phyloP scores from a whole-genome alignment of 1,140 invertebrate species.

The Drosophila chauvacae region DNA sequence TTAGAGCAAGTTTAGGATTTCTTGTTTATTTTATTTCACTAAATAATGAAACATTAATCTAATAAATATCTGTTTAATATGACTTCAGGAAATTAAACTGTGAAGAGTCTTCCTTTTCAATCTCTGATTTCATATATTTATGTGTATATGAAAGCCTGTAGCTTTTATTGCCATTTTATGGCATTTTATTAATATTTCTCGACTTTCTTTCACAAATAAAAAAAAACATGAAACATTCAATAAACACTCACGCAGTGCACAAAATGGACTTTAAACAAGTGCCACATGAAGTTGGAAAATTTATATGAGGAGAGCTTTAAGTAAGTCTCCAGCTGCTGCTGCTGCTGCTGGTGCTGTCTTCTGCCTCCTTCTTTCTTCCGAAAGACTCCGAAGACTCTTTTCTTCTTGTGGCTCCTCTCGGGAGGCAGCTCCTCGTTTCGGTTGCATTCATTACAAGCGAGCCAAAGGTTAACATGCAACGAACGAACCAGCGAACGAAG shows the following conservation, averaged over 20 bases:
- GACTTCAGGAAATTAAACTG: neutral
- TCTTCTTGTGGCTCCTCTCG: conserved; percentile 29
- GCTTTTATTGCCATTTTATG: conserved; percentile 75
- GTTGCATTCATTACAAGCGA: conserved; percentile 82
- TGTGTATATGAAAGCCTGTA: conserved; percentile 35
- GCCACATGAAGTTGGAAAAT: conserved; percentile 75
- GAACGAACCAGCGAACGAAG: conserved; percentile 56
- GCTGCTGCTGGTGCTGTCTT: conserved; percentile 16
- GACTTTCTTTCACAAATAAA: conserved; percentile 25
- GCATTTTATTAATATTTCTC: conserved; percentile 77
- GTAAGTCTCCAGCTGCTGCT: conserved; percentile 73
- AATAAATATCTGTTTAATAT: neutral
- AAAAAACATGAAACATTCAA: conserved; percentile 60
- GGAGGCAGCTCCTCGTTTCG: conserved; percentile 43
- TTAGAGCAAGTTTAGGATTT: neutral
- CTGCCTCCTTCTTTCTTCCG: conserved; percentile 14
- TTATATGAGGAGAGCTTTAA: conserved; percentile 75
- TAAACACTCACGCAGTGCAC: conserved; percentile 79
- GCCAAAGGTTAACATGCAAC: conserved; percentile 82
- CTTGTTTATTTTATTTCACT: too few relatives aligned
- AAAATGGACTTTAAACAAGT: conserved; percentile 82
- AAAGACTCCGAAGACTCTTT: conserved; percentile 10
- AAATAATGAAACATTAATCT: neutral
- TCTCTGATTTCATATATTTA: conserved; percentile 58
- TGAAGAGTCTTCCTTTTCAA: conserved; percentile 36